Evolutionary conservation across 2,888 invertebrate species (phyloP).

Genomic region (Sabellastarte sp.): DNA sequence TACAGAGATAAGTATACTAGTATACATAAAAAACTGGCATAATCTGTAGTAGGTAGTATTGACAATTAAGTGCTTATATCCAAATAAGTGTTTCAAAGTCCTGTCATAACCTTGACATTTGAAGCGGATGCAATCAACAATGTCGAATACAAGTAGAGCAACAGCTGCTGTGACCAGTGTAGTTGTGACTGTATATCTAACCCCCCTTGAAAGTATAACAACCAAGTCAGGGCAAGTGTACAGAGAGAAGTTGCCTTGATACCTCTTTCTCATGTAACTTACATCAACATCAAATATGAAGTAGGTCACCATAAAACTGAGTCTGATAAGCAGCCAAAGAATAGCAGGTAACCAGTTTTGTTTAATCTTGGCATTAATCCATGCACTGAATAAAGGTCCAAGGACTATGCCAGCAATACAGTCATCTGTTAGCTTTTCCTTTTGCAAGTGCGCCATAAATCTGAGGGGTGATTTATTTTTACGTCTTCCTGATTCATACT

Average conservation of each 20-base stretch:
- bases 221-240: too few relatives aligned
- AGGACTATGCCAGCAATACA: background rate
- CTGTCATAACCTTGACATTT: background rate
- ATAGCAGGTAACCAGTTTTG: background rate
- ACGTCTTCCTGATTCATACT: background rate
- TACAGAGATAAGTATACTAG: background rate
- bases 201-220: too few relatives aligned
- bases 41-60: background rate
- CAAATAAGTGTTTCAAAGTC: background rate
- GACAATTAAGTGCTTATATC: background rate
- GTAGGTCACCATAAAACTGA: background rate
- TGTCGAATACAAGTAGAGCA: background rate
- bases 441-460: background rate
- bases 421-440: background rate
- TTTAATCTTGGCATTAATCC: background rate
- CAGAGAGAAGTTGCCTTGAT: too few relatives aligned
- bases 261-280: too few relatives aligned
- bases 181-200: background rate
- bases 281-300: background rate
- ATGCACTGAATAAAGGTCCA: background rate
- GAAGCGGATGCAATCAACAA: background rate
- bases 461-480: background rate
- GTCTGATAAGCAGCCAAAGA: background rate
- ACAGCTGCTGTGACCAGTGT: background rate
- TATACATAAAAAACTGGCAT: background rate